Base-by-base conservation (phyloP, 2,888 invertebrate genomes). In the Melanostoma scalare region DNA sequence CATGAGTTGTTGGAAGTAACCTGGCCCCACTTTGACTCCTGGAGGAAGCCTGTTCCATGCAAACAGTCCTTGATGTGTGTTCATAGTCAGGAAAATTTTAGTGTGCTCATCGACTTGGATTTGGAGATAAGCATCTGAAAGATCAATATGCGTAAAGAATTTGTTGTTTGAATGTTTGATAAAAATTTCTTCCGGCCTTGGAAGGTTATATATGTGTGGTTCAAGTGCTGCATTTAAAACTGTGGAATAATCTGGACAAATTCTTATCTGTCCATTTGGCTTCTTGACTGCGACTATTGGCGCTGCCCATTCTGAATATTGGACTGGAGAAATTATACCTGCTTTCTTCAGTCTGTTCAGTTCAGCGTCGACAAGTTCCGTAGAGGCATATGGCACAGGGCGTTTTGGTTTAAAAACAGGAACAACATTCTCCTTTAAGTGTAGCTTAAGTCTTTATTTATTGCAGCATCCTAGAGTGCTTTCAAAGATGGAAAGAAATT, bases 181-280 rank as follows among this genome's bases (percentile, higher is more conserved):
- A n/a, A 67, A 67, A 35, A 67, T 67, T 4, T 67, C 67, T 46
- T 69, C 35, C 4, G 56, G 68, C 9, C 44, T 55, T 3, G 63
- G 55, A 36, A 53, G 52, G 31, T 42, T 42, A 55, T 73, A 55
- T 8, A 42, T 6, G 3, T 60, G 10, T 20, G 60, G 52, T 44
- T 50, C 33, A 6, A 73, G 30, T 10, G 53, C 3, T 48, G 44
- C 46, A 50, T 65, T 73, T 10, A 65, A 35, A 0, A 36, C 55
- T 6, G 53, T 63, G 0, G 85, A 86, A 10, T 82, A 86, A 52
- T 86, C 85, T 42, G 75, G 85, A 72, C 85, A 87, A 44, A 85
- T 84, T 46, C 86, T 38, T 0, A 85, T 72, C 31, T 74, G 60
- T 3, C 85, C 85, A 71, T 75, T 85, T 38, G 80, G 67, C 38